Conservation (phyloP, 2,113 vertebrate species). For the Pseudorectes ferrugineus region DNA sequence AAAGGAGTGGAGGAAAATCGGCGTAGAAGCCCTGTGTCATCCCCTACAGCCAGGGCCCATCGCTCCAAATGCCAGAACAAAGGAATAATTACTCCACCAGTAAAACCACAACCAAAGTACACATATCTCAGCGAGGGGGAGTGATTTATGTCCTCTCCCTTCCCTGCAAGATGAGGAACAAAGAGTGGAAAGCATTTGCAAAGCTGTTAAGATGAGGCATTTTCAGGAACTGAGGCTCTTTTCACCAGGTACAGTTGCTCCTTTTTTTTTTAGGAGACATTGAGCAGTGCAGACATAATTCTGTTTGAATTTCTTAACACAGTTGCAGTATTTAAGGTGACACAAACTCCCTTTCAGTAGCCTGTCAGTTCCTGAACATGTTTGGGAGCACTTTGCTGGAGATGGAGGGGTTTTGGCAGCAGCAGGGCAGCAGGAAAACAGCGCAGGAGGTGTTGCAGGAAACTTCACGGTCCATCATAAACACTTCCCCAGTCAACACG, state of each 20-base stretch:
- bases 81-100: background rate
- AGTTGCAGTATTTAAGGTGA: slow-evolving; percentile 37
- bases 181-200: background rate
- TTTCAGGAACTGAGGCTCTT: slow-evolving; percentile 17
- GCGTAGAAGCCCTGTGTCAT: background rate
- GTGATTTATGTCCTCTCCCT: background rate
- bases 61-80: background rate
- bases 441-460: slow-evolving; percentile 9
- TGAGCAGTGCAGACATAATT: background rate
- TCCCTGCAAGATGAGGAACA: background rate
- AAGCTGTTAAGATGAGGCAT: background rate
- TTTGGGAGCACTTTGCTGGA: background rate
- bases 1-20: background rate
- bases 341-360: slow-evolving; percentile 50
- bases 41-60: background rate
- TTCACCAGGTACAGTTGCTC: background rate
- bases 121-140: background rate
- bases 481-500: slow-evolving; percentile 1
- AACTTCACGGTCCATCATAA: slow-evolving; percentile 31
- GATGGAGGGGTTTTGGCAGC: background rate
- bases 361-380: background rate
- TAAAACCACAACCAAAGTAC: background rate
- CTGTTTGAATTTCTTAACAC: background rate
- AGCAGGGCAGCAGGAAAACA: background rate
- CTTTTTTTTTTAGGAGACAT: background rate